Evolutionary conservation across 2,797 vertebrate species (phyloP), one percentile per base, ranked within the genome.

Genomic region (Tenualosa thibaudeaui): DNA sequence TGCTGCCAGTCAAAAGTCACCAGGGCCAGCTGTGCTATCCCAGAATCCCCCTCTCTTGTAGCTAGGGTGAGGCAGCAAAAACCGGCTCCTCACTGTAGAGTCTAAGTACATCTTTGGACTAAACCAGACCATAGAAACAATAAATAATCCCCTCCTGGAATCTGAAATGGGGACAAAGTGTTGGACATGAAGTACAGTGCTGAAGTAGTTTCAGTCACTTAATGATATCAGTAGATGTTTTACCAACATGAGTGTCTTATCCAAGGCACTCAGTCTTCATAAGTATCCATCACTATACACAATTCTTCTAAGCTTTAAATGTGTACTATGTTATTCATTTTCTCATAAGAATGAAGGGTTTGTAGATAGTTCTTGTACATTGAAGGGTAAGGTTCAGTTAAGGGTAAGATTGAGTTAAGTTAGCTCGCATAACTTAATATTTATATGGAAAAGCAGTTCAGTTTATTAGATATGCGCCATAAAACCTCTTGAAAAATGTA

Each of bases 1-100:
- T 84, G 68, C 86, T 85, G 88, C 87, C 87, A 87, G n/a, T 87
- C 87, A 88, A 78, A 78, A 81, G 68, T 40, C 71, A 51, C 6
- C 37, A 71, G 37, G 68, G 71, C 71, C 71, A 78, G 71, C 71
- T 78, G 71, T 43, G 13, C 71, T 2, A 46, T 78, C 71, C 71
- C 71, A 78, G 37, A 78, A 78, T 22, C 26, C 71, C 17, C 71
- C 71, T 46, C 71, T 22, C 71, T 78, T 10, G 71, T 43, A 78
- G 71, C 71, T 46, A 78, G 71, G 40, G 37, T 78, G 71, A 78
- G 71, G 40, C 37, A 15, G 71, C 40, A 78, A 17, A 46, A 78
- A 46, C 17, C 7, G 37, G 71, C 71, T 78, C 17, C 37, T 37
- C 71, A 78, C 40, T 43, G 1, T 37, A 68, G 65, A 68, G 13